These are phyloP conservation scores for Erebia palarica DNA, from an alignment of 2,888 invertebrate genomes.

Conservation along the genomic window DNA sequence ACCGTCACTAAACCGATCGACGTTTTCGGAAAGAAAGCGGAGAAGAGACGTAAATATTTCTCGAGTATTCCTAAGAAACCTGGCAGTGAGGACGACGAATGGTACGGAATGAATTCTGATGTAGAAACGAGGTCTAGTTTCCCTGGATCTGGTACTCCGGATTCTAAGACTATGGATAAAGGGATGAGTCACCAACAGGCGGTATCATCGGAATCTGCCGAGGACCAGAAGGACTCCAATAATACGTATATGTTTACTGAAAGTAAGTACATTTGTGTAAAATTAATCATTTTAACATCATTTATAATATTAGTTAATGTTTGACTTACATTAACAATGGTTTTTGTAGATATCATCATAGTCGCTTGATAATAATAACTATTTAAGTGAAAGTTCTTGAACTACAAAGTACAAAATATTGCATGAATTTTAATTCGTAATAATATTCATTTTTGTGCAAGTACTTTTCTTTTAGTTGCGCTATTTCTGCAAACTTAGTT, in stretches of 20 bases:
- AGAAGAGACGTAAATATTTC: constrained; percentile 53
- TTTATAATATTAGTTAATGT: too few relatives aligned
- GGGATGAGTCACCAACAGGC: constrained; percentile 39
- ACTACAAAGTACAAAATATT: not conserved
- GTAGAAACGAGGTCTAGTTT: constrained; percentile 71
- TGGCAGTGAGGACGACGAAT: constrained; percentile 70
- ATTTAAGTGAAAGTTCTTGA: too few relatives aligned
- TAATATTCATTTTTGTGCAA: not conserved
- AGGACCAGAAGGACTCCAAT: constrained; percentile 56
- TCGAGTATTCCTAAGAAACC: constrained; percentile 50
- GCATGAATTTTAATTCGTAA: constrained; percentile 1
- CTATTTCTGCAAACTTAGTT: not conserved
- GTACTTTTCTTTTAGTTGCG: not conserved
- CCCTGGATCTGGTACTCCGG: constrained; percentile 69
- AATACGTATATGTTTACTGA: constrained; percentile 65
- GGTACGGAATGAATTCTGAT: constrained; percentile 61
- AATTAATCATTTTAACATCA: not conserved
- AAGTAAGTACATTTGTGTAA: constrained; percentile 56
- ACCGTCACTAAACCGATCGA: constrained; percentile 63
- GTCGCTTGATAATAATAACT: not conserved
- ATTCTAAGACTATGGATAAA: constrained; percentile 62
- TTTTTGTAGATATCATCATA: not conserved
- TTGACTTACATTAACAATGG: too few relatives aligned
- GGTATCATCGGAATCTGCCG: constrained; percentile 59
- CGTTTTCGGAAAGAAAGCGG: constrained; percentile 48